phyloP scores from a whole-genome alignment of 2,797 vertebrate genomes.

The Amblyraja radiata region DNA sequence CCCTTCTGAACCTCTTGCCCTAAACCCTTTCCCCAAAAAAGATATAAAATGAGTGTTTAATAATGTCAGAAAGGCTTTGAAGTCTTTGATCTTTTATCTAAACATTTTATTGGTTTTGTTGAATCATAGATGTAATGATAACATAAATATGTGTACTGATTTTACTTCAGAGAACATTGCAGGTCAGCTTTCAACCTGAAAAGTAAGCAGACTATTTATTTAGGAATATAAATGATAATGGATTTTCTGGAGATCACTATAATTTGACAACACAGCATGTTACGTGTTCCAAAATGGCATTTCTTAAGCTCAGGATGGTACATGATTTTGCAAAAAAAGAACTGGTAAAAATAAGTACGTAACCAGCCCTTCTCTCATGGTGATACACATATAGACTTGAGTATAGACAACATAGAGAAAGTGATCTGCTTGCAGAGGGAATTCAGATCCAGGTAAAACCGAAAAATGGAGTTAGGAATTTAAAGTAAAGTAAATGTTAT shows the following conservation, averaged over 20 bases:
- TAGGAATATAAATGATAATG: not conserved
- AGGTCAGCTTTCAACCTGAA: not conserved
- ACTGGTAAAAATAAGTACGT: not conserved
- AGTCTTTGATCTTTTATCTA: not conserved
- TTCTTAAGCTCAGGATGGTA: not conserved
- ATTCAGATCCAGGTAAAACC: not conserved
- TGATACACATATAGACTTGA: not conserved
- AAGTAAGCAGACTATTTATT: not conserved
- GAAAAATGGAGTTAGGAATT: not conserved
- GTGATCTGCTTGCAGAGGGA: not conserved
- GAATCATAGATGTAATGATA: not conserved
- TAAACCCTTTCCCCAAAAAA: not conserved
- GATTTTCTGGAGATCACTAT: not conserved
- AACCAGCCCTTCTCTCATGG: not conserved
- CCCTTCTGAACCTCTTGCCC: not conserved
- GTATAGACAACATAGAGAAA: not conserved
- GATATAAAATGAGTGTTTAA: not conserved
- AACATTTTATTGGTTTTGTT: constrained; percentile 3
- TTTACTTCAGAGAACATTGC: not conserved
- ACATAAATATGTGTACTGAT: not conserved
- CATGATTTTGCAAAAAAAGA: not conserved
- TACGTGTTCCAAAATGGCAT: not conserved
- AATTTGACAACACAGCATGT: not conserved
- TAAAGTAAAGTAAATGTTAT: too few relatives aligned
- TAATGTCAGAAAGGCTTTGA: not conserved